These are phyloP conservation scores for Lytechinus variegatus DNA, from an alignment of 35 echinoderm and acorn worm species.

Conservation along the genomic window DNA sequence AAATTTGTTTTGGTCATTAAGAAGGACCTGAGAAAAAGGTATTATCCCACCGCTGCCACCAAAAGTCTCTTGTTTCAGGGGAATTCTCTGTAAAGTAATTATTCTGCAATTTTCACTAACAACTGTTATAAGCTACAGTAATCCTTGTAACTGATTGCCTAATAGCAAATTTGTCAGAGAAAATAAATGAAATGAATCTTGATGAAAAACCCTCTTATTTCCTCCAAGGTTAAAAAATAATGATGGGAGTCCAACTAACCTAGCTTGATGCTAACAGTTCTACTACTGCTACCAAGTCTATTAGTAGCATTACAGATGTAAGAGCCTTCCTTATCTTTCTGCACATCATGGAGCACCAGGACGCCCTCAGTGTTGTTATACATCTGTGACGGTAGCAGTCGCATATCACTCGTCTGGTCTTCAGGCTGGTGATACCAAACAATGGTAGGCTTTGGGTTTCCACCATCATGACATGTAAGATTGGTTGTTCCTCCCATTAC, in stretches of 20 bases:
- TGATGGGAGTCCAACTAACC: constrained; percentile 48
- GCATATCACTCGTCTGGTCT: not conserved
- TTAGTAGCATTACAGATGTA: constrained; percentile 75
- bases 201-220: no score
- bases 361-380: constrained; percentile 59
- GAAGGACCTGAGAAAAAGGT: not conserved
- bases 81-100: no score
- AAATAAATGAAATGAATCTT: no score
- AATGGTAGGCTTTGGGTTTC: constrained; percentile 67
- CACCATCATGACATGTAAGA: constrained; percentile 54
- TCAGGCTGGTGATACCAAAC: constrained; percentile 64
- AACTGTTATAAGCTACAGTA: no score
- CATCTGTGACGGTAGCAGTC: not conserved
- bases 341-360: constrained; percentile 50
- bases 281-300: constrained; percentile 22
- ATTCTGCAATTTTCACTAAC: no score
- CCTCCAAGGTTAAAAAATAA: not conserved
- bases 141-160: no score
- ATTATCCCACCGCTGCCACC: not conserved
- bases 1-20: not conserved
- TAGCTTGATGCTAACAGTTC: constrained; percentile 63
- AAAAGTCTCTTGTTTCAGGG: no score
- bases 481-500: constrained; percentile 57
- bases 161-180: no score
- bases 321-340: constrained; percentile 45